A percentile compares a stretch with the other conserved stretches of the same genome.
These are phyloP conservation scores for Sitta europaea DNA, from an alignment of 2,113 vertebrate species.

Conservation along the genomic window DNA sequence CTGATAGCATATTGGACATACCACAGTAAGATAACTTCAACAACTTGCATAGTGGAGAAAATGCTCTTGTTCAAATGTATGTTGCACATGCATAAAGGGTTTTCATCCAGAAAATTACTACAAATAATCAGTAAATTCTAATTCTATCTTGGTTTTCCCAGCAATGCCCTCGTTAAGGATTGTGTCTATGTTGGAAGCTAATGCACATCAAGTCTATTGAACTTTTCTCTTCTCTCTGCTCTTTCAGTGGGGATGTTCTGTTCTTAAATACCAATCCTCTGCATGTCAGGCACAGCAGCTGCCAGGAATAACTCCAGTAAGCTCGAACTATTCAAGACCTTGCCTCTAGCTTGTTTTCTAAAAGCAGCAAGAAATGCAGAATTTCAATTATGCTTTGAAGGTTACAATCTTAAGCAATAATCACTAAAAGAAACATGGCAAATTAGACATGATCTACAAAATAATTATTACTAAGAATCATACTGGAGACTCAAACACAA, in stretches of 20 bases:
- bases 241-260: conserved; percentile 24
- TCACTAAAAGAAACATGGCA: background rate
- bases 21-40: background rate
- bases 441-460: background rate
- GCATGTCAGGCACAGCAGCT: conserved; percentile 9
- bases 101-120: background rate
- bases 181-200: background rate
- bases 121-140: background rate
- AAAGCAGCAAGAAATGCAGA: conserved; percentile 4
- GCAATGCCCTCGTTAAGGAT: background rate
- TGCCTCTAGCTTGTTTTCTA: conserved; percentile 7
- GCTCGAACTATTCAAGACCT: conserved; percentile 14
- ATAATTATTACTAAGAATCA: background rate
- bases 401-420: background rate
- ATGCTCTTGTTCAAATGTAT: background rate
- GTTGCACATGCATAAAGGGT: background rate
- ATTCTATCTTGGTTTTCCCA: background rate
- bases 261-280: conserved; percentile 6
- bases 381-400: background rate
- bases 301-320: conserved; percentile 19
- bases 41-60: background rate
- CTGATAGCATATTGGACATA: background rate
- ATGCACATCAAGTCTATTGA: background rate
- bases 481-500: background rate
- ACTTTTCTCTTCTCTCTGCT: background rate